Evolutionary conservation across 2,888 invertebrate species (phyloP).

Genomic region (Julus scandinavius): DNA sequence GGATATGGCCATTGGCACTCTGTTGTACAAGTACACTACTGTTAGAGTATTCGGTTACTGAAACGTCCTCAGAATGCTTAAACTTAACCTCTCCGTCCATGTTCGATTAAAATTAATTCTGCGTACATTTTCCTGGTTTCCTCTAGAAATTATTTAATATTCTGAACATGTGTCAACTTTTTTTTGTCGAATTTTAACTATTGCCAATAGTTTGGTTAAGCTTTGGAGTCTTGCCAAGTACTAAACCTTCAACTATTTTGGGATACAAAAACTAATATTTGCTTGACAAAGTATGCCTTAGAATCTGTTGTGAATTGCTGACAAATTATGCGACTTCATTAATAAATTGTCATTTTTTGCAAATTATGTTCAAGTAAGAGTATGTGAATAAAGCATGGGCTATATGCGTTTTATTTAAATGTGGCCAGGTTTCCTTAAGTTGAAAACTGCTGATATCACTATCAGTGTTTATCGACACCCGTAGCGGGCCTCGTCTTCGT

Average conservation of each 20-base stretch:
- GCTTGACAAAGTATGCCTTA: background rate
- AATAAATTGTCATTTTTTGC: background rate
- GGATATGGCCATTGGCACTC: too few relatives aligned
- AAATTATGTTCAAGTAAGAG: background rate
- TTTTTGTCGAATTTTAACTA: background rate
- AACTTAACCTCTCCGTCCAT: background rate
- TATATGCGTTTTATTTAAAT: background rate
- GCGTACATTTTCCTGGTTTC: background rate
- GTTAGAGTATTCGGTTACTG: too few relatives aligned
- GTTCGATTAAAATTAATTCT: background rate
- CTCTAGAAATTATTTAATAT: background rate
- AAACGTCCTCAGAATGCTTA: background rate
- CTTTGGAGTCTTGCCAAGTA: background rate
- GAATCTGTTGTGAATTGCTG: background rate
- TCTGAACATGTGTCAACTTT: background rate
- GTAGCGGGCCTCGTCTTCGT: background rate
- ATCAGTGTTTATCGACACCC: background rate
- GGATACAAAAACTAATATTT: background rate
- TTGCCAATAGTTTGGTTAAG: background rate
- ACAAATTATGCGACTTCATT: background rate
- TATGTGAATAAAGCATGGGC: background rate
- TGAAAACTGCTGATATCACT: background rate
- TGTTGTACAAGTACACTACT: too few relatives aligned
- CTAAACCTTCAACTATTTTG: slow-evolving; percentile 24
- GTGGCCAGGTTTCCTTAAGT: background rate